Percentiles rank a stretch among this genome's conserved stretches.
These are phyloP conservation scores for Cheilosia variabilis DNA, from an alignment of 2,888 invertebrate species.

Conservation along the genomic window DNA sequence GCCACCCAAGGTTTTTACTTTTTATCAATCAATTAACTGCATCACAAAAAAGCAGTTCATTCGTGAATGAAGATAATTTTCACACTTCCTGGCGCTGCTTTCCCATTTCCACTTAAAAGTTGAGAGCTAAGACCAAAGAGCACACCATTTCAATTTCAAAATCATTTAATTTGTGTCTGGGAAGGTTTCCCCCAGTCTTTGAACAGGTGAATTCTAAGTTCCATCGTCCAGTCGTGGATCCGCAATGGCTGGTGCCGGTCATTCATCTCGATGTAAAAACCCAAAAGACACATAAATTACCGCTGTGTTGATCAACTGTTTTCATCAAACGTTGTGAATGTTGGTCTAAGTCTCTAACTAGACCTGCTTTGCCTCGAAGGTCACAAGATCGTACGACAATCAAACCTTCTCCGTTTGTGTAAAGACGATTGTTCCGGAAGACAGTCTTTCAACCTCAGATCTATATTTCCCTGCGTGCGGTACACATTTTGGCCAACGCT, in stretches of 20 bases:
- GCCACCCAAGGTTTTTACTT: too few species aligned
- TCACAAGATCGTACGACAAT: background rate
- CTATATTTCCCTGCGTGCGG: background rate
- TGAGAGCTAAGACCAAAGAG: too few species aligned
- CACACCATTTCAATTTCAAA: too few species aligned
- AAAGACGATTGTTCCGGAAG: conserved; percentile 6
- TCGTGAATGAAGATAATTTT: too few species aligned
- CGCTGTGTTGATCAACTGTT: background rate
- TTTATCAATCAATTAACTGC: too few species aligned
- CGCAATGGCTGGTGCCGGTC: background rate
- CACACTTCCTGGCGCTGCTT: too few species aligned
- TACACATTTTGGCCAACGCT: background rate
- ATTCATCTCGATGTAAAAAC: background rate
- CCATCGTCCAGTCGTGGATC: too few species aligned
- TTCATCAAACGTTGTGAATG: conserved; percentile 2
- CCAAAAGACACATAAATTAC: background rate
- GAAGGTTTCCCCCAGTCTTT: too few species aligned
- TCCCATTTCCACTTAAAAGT: too few species aligned
- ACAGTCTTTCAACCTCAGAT: background rate
- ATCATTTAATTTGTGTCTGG: too few species aligned
- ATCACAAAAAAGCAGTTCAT: too few species aligned
- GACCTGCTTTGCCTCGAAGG: conserved; percentile 26
- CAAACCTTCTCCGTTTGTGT: background rate
- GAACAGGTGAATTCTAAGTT: too few species aligned
- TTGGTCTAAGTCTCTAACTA: background rate